Evolutionary conservation across 2,113 vertebrate species (phyloP).

Genomic region (Glareola pratincola): DNA sequence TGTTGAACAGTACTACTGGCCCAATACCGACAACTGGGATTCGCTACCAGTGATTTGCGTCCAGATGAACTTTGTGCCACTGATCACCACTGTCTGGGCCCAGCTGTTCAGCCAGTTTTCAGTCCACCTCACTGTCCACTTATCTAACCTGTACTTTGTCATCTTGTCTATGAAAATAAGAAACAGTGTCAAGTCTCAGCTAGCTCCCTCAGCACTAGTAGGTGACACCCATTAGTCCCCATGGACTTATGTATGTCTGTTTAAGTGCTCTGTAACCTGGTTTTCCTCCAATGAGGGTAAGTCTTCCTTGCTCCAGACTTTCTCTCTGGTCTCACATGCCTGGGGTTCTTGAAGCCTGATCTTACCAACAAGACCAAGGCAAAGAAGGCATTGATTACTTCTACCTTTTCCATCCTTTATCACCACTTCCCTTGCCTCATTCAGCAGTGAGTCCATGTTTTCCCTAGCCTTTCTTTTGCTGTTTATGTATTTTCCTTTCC

Average conservation of each 20-base stretch:
- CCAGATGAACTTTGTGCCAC: not conserved
- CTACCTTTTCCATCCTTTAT: not conserved
- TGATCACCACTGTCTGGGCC: not conserved
- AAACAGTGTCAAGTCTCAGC: not conserved
- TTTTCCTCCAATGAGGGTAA: not conserved
- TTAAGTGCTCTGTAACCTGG: not conserved
- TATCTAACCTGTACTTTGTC: not conserved
- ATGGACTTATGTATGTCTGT: not conserved
- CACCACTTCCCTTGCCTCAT: not conserved
- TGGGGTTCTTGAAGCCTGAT: not conserved
- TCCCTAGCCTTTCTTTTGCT: not conserved
- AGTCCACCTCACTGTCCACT: not conserved
- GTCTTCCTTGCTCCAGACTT: not conserved
- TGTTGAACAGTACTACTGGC: not conserved
- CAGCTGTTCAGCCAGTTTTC: not conserved
- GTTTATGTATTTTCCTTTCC: not conserved
- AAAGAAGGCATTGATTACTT: not conserved
- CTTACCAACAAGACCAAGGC: not conserved
- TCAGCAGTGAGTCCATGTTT: not conserved
- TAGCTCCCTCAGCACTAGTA: not conserved
- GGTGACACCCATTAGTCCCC: not conserved
- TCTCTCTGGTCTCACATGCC: not conserved
- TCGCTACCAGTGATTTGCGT: not conserved
- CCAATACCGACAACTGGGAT: not conserved
- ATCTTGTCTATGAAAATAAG: not conserved